Conservation (phyloP, 2,797 vertebrate genomes). For the Myoxocephalus aenaeus region DNA sequence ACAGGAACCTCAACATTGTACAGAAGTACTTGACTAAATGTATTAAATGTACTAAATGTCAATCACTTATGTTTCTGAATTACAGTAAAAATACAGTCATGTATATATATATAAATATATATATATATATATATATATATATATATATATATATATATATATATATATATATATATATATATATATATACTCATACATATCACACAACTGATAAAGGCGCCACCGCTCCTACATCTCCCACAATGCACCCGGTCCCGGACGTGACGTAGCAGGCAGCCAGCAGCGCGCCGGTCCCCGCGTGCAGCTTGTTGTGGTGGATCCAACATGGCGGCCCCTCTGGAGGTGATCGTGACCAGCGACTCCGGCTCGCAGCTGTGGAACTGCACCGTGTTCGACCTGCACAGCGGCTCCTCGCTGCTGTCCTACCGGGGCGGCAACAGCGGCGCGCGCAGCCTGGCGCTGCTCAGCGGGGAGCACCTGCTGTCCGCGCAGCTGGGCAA, state of each 20-base stretch:
- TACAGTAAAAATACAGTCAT: no score
- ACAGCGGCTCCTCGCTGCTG: constrained; percentile 90
- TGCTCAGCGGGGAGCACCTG: constrained; percentile 90
- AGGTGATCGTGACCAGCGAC: constrained; percentile 91
- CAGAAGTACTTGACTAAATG: no score
- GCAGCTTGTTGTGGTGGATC: not conserved
- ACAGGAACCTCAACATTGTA: no score
- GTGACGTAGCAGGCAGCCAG: not conserved
- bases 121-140: no score
- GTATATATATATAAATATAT: no score
- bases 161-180: no score
- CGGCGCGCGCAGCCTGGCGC: constrained; percentile 83
- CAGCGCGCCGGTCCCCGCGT: not conserved
- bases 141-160: no score
- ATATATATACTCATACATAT: no score
- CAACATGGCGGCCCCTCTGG: constrained; percentile 92
- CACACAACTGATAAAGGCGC: no score
- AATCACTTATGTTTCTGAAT: no score
- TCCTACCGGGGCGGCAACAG: constrained; percentile 93
- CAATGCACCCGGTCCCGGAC: constrained; percentile 9
- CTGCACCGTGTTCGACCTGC: constrained; percentile 91
- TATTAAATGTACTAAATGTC: no score
- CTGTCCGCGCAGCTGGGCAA: constrained; percentile 93
- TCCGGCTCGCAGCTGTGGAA: constrained; percentile 89
- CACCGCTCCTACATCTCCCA: constrained; percentile 28